Percentiles rank a stretch among this genome's conserved stretches.
Conservation (phyloP, 2,113 vertebrate species). For the Neolamprologus sp. region DNA sequence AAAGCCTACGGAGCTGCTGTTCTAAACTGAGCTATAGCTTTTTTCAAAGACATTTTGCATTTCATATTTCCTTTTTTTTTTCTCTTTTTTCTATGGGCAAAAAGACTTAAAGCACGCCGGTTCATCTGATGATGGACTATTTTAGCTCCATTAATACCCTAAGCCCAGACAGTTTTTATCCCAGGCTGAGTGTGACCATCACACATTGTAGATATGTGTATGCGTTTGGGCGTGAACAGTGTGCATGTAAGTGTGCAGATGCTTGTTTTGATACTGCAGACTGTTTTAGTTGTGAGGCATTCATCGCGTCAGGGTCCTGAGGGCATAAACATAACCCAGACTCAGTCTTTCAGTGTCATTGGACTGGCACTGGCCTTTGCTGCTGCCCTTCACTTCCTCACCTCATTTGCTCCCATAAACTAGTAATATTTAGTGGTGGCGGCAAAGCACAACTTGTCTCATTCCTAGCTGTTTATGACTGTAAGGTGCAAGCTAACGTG, state of each 20-base stretch:
- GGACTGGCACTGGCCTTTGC: neutral
- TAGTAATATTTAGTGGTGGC: neutral
- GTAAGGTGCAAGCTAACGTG: neutral
- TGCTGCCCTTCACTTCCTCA: neutral
- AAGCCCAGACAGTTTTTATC: constrained; percentile 37
- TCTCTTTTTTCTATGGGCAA: neutral
- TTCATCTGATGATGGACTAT: constrained; percentile 46
- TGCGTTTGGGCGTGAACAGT: neutral
- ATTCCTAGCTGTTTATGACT: neutral
- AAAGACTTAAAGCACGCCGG: constrained; percentile 1
- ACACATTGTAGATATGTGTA: neutral
- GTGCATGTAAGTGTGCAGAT: neutral
- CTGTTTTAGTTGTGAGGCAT: neutral
- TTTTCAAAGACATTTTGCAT: constrained; percentile 22
- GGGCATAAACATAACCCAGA: constrained; percentile 16
- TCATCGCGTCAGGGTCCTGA: constrained; percentile 8
- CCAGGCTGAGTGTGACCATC: constrained; percentile 16
- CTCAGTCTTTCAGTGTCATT: neutral
- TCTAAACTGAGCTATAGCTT: constrained; percentile 12
- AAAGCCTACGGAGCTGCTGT: neutral
- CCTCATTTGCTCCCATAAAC: neutral
- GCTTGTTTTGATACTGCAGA: constrained; percentile 13
- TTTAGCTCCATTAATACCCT: constrained; percentile 48
- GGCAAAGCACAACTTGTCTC: neutral
- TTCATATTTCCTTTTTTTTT: neutral